These are phyloP conservation scores for Coelogynopora nodosa DNA, from an alignment of 2,888 invertebrate genomes.

Conservation along the genomic window DNA sequence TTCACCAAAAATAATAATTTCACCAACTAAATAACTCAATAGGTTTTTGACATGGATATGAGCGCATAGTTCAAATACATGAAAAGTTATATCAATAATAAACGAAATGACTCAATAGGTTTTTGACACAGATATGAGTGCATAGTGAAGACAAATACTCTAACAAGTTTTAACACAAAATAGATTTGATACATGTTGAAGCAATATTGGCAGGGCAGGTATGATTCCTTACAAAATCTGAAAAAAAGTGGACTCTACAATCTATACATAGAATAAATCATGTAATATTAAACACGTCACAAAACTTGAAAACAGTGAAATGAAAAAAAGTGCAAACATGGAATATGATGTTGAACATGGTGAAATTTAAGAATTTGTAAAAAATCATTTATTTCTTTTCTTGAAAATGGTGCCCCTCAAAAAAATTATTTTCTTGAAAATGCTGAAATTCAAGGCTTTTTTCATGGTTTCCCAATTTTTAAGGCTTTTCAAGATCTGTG, in stretches of 20 bases:
- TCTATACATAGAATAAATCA: background rate
- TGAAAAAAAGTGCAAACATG: background rate
- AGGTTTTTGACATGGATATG: background rate
- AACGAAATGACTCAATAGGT: background rate
- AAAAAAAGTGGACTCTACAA: background rate
- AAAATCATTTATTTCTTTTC: background rate
- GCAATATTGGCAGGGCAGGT: background rate
- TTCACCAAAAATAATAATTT: background rate
- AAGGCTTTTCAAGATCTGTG: constrained; percentile 1
- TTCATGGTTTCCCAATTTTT: background rate
- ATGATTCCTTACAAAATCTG: background rate
- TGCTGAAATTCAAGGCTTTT: constrained; percentile 20
- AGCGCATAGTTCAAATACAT: background rate
- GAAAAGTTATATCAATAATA: too few relatives aligned
- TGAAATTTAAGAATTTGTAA: background rate
- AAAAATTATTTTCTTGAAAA: constrained; percentile 3
- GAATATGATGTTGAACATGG: background rate
- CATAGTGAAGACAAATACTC: background rate
- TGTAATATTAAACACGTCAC: background rate
- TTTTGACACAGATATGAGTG: background rate
- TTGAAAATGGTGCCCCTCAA: constrained; percentile 1
- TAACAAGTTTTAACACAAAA: background rate
- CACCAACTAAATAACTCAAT: background rate
- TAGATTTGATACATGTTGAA: background rate
- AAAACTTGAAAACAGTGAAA: background rate